Conservation (phyloP, 2,888 invertebrate species). For the Congeria kusceri region DNA sequence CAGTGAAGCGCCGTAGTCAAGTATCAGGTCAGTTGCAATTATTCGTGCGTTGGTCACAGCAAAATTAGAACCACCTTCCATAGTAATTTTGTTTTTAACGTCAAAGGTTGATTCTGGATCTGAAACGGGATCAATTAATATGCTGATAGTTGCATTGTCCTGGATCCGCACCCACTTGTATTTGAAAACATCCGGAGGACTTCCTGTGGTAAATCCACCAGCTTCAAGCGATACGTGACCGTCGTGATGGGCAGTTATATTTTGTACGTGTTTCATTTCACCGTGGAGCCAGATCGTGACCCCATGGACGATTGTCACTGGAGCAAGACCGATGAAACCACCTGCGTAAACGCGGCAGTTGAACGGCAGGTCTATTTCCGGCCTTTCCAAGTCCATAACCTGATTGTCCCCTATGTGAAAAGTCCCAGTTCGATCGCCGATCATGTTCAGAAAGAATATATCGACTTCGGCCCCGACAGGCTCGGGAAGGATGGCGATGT, state of each 20-base stretch:
- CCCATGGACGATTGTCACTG: constrained; percentile 70
- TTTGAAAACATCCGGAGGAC: constrained; percentile 45
- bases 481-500: constrained; percentile 69
- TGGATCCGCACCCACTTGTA: constrained; percentile 70
- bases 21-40: constrained; percentile 62
- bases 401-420: constrained; percentile 73
- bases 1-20: constrained; percentile 76
- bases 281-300: constrained; percentile 77
- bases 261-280: constrained; percentile 68
- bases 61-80: constrained; percentile 76
- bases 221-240: constrained; percentile 67
- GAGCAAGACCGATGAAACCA: constrained; percentile 69
- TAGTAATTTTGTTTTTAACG: constrained; percentile 56
- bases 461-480: constrained; percentile 53
- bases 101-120: constrained; percentile 58
- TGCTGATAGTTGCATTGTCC: constrained; percentile 70
- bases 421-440: constrained; percentile 77
- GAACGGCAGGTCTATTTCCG: constrained; percentile 74
- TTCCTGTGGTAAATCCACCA: constrained; percentile 64
- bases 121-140: constrained; percentile 64
- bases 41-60: constrained; percentile 68
- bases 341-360: constrained; percentile 70
- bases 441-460: constrained; percentile 76
- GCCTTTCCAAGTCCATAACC: constrained; percentile 67
- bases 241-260: constrained; percentile 71